These are phyloP conservation scores for Spisula subtruncata DNA, from an alignment of 2,888 invertebrate genomes.

Conservation along the genomic window DNA sequence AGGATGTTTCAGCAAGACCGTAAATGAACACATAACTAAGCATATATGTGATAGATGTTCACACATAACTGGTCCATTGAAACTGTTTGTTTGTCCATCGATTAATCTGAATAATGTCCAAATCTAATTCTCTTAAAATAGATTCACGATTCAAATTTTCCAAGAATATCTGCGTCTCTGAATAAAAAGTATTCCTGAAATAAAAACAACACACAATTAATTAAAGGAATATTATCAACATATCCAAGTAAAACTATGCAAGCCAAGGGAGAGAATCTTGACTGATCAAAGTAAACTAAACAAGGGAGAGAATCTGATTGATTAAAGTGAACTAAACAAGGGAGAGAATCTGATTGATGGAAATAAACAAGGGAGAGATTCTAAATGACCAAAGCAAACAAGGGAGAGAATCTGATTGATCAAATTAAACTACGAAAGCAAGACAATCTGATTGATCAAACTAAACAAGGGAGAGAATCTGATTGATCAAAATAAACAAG, in stretches of 20 bases:
- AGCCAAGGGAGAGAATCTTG: too few species aligned
- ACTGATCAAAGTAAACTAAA: not conserved
- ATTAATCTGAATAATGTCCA: slow-evolving; percentile 10
- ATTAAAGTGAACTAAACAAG: too few species aligned
- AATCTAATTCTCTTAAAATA: not conserved
- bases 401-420: too few species aligned
- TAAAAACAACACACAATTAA: slow-evolving; percentile 50
- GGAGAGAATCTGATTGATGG: too few species aligned
- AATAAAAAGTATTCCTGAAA: slow-evolving; percentile 95
- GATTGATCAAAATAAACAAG: too few species aligned
- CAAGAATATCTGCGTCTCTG: slow-evolving; percentile 98
- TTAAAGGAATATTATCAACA: too few species aligned
- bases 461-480: too few species aligned
- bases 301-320: not conserved
- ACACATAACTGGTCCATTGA: slow-evolving; percentile 7
- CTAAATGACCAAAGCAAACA: too few species aligned
- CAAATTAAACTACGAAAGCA: too few species aligned
- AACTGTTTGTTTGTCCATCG: not conserved
- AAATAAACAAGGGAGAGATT: too few species aligned
- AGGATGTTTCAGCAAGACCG: not conserved
- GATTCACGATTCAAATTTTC: slow-evolving; percentile 90
- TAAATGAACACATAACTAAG: not conserved
- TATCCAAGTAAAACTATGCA: not conserved
- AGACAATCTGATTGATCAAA: too few species aligned
- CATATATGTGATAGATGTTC: not conserved